A percentile compares a stretch with the other conserved stretches of the same genome.
phyloP scores from a whole-genome alignment of 2,888 invertebrate species.

The Sarcophaga carnaria region DNA sequence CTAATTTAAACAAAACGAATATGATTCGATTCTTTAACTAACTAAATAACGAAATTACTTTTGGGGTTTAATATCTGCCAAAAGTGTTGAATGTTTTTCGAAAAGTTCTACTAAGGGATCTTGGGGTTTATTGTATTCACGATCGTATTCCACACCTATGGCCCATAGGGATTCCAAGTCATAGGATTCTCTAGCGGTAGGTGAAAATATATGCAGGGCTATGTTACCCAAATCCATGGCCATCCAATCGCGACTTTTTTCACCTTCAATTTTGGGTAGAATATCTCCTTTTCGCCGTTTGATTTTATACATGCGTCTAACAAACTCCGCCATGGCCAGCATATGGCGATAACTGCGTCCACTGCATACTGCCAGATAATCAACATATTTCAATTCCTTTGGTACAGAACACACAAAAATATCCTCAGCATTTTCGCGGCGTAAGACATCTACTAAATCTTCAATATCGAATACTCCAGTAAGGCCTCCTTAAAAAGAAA shows the following conservation, averaged over 20 bases:
- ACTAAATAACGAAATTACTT: constrained; percentile 30
- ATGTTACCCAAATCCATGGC: constrained; percentile 97
- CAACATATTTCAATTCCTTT: constrained; percentile 88
- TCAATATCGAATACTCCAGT: constrained; percentile 94
- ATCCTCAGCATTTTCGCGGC: constrained; percentile 89
- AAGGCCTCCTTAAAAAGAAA: constrained; percentile 86
- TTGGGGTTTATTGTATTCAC: constrained; percentile 84
- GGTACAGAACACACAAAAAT: constrained; percentile 92
- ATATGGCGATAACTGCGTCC: constrained; percentile 89
- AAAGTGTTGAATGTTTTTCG: constrained; percentile 86
- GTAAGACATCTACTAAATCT: constrained; percentile 89
- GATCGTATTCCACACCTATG: constrained; percentile 91
- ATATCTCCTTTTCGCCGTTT: constrained; percentile 86
- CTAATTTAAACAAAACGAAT: background rate
- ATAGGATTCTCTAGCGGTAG: constrained; percentile 86
- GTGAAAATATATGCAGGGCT: constrained; percentile 92
- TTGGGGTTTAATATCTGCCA: constrained; percentile 71
- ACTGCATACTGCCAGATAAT: constrained; percentile 91
- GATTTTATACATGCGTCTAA: constrained; percentile 89
- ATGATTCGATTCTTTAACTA: background rate
- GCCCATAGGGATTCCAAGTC: constrained; percentile 96
- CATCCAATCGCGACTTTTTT: constrained; percentile 90
- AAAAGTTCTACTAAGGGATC: constrained; percentile 86
- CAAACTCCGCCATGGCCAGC: constrained; percentile 88
- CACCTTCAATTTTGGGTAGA: constrained; percentile 90